Percentiles rank a stretch among this genome's conserved stretches.
phyloP scores from a whole-genome alignment of 2,113 vertebrate species.

The Neopipo cinnamomea region DNA sequence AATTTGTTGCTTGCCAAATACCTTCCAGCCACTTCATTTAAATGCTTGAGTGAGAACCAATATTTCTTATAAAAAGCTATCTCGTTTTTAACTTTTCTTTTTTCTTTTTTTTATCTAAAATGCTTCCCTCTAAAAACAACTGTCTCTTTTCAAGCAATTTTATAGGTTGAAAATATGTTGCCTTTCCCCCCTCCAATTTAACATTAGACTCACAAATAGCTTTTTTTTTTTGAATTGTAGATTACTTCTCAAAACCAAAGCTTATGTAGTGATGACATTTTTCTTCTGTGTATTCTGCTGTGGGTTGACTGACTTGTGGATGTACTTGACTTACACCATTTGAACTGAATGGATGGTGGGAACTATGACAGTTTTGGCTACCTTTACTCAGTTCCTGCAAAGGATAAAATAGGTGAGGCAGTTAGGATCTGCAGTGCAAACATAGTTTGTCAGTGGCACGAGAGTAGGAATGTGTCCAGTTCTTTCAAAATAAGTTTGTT shows the following conservation, averaged over 20 bases:
- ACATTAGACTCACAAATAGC: background rate
- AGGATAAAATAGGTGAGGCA: background rate
- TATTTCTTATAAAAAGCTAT: background rate
- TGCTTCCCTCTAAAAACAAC: background rate
- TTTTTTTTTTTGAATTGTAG: background rate
- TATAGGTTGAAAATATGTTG: background rate
- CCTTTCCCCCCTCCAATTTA: background rate
- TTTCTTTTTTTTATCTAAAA: background rate
- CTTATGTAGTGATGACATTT: background rate
- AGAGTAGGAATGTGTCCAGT: background rate
- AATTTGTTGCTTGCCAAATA: background rate
- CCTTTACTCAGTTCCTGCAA: background rate
- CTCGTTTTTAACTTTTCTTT: background rate
- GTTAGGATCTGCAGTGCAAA: background rate
- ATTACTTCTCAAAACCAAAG: background rate
- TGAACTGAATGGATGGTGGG: background rate
- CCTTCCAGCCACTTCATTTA: background rate
- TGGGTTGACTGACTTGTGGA: background rate
- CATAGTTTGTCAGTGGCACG: background rate
- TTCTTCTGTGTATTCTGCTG: background rate
- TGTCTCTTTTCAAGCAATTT: background rate
- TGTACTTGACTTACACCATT: background rate
- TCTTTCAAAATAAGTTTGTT: background rate
- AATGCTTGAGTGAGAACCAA: background rate
- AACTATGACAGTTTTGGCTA: background rate